phyloP scores from a whole-genome alignment of 2,888 invertebrate genomes.

The Ochropleura plecta region DNA sequence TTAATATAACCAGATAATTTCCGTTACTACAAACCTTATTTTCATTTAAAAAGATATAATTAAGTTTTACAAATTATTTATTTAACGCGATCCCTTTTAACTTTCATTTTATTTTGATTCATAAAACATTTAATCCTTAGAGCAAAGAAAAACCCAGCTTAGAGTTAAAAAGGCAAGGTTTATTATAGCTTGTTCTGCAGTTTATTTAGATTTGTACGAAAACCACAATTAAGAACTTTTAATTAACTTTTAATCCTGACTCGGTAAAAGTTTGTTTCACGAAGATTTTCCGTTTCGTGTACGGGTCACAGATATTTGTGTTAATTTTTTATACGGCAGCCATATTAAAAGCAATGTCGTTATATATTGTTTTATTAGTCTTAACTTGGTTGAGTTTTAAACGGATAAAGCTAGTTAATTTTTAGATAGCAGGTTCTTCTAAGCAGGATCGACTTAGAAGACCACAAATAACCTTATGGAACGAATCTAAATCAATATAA shows the following conservation, averaged over 20 bases:
- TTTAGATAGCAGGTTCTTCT: too few relatives aligned
- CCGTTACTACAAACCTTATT: slow-evolving; percentile 4
- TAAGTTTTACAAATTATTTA: slow-evolving; percentile 42
- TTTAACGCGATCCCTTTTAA: slow-evolving; percentile 34
- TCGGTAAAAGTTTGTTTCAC: slow-evolving; percentile 37
- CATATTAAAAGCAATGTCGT: too few relatives aligned
- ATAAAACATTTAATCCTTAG: slow-evolving; percentile 8
- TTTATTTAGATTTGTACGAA: slow-evolving; percentile 33
- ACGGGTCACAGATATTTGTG: slow-evolving; percentile 11
- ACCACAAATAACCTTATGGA: too few relatives aligned
- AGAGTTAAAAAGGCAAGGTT: rapidly evolving
- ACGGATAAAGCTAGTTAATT: too few relatives aligned
- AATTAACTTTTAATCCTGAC: slow-evolving; percentile 65
- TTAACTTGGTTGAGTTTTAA: too few relatives aligned
- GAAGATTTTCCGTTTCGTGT: slow-evolving; percentile 34
- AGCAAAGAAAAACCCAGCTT: slow-evolving; percentile 11
- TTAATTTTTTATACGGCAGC: slow-evolving; percentile 8
- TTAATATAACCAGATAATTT: slow-evolving; percentile 13
- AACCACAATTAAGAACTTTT: slow-evolving; percentile 52
- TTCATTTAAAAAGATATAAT: slow-evolving; percentile 29
- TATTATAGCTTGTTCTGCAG: neutral
- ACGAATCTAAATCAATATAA: too few relatives aligned
- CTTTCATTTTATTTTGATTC: slow-evolving; percentile 34
- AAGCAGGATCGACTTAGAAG: too few relatives aligned
- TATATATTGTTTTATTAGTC: too few relatives aligned